These are phyloP conservation scores for Ischnura elegans DNA, from an alignment of 2,888 invertebrate species.

Conservation along the genomic window DNA sequence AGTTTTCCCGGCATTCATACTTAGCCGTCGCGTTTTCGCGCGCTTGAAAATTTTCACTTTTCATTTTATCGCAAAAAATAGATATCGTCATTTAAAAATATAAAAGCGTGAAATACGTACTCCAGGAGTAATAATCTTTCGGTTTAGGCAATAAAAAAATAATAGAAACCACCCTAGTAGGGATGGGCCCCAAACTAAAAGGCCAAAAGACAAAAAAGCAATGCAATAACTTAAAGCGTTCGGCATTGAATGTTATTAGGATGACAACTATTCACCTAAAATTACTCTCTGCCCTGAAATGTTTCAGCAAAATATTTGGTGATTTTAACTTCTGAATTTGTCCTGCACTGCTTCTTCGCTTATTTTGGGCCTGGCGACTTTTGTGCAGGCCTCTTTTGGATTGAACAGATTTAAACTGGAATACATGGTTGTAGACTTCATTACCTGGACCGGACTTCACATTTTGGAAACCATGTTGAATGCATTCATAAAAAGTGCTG, in stretches of 20 bases:
- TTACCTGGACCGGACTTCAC: background rate
- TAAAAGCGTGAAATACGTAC: no score
- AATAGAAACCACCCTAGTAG: no score
- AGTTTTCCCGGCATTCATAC: no score
- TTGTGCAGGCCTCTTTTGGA: background rate
- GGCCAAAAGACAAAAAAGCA: background rate
- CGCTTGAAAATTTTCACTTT: no score
- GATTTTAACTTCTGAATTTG: background rate
- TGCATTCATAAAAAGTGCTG: no score
- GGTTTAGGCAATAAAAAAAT: no score
- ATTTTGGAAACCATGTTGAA: background rate
- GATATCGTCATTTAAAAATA: no score
- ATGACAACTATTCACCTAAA: background rate
- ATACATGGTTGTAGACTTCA: background rate
- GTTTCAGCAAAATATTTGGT: background rate
- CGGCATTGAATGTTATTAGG: background rate
- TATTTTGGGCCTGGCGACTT: background rate
- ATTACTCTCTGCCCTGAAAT: background rate
- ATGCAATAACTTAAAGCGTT: background rate
- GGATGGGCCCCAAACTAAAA: background rate
- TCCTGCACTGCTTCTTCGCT: background rate
- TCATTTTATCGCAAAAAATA: no score
- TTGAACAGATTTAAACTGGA: background rate
- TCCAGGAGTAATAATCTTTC: no score
- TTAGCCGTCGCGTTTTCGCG: no score